Conservation (phyloP, 37 sponge, comb jelly and placozoan species). For the Hormiphora californensis region DNA sequence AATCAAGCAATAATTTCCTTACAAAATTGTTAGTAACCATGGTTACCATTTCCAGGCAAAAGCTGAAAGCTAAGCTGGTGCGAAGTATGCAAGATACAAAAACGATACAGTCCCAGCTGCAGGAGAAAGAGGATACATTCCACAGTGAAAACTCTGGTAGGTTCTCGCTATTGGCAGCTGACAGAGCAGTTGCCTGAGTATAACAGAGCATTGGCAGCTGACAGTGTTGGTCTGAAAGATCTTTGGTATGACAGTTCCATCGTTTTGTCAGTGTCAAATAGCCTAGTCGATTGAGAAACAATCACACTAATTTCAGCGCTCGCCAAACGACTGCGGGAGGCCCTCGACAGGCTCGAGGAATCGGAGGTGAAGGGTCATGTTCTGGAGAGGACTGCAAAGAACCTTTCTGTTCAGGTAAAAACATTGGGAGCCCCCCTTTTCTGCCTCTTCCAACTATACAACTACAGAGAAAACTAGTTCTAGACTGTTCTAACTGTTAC, state of each 20-base stretch:
- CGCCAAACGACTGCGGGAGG: background rate
- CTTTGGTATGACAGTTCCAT: no score
- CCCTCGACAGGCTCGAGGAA: background rate
- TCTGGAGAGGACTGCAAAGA: conserved; percentile 33
- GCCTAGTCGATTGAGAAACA: no score
- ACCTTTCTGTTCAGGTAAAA: conserved; percentile 18
- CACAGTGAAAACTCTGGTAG: background rate
- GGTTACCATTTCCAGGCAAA: background rate
- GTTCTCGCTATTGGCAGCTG: background rate
- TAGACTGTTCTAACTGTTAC: no score
- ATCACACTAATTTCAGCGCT: no score
- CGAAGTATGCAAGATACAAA: background rate
- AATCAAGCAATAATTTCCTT: background rate
- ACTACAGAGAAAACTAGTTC: no score
- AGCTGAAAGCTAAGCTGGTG: conserved; percentile 46
- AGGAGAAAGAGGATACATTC: background rate
- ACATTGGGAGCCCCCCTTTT: no score
- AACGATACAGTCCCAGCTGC: background rate
- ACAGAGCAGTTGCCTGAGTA: no score
- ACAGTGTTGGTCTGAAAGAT: no score
- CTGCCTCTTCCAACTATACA: no score
- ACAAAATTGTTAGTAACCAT: background rate
- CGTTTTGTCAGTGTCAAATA: no score
- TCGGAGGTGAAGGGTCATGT: background rate
- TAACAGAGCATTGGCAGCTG: no score